Evolutionary conservation across 2,888 invertebrate species (phyloP), one percentile per base, ranked within the genome.

Genomic region (Epinotia bilunana): DNA sequence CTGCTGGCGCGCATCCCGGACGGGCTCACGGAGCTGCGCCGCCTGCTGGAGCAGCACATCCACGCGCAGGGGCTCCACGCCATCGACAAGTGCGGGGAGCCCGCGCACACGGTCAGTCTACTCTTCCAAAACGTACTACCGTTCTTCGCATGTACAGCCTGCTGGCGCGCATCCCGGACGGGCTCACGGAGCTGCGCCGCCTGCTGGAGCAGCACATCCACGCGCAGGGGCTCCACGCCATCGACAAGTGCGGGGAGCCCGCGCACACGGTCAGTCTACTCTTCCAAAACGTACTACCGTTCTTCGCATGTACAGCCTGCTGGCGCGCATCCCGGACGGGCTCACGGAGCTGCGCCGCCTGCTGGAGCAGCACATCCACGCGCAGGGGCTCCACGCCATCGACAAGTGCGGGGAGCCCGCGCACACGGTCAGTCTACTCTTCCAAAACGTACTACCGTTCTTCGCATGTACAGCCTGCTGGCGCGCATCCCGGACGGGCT

Each of bases 111-210:
- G 92, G 97, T 97, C 91, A 92, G 62, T 43, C 9, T 2, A 39
- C 1, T 39, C 1, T 39, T 39, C 39, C 39, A 9, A 39, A 39
- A 39, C 33, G 33, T 33, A 7, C 33, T 33, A 33, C n/a, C n/a
- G n/a, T n/a, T n/a, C n/a, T n/a, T n/a, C 95, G 99, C 62, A 99
- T 99, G 99, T 99, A 98, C 93, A 96, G 96, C 76, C 93, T 99
- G 74, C 99, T 99, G 61, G 98, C 98, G 9, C 95, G 98, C 81
- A 98, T 99, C 80, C 96, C 97, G 0, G 98, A 99, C 90, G 99
- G 99, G 3, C 95, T 99, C 72, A 97, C 97, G 69, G 98, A 99
- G 87, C 93, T 99, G 83, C 96, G 98, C 79, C 95, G 96, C 18
- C 95, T 99, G 74, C 94, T 99, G 33, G 99, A 99, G 92, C 96